Evolutionary conservation across 2,797 vertebrate species (phyloP).

Genomic region (Microctenopoma lineatum): DNA sequence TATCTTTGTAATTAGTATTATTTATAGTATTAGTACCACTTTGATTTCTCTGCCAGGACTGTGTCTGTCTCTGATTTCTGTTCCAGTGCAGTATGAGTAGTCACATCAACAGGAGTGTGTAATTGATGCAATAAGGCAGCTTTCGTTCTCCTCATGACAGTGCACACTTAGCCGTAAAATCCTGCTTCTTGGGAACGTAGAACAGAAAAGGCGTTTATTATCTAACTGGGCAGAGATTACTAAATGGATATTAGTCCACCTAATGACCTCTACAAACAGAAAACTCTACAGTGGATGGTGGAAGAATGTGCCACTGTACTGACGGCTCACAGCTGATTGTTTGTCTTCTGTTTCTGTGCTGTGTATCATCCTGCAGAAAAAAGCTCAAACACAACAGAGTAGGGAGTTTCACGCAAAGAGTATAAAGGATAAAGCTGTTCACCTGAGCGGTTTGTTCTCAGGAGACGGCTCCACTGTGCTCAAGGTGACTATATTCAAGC

Average conservation of each 20-base stretch:
- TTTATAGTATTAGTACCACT: no score
- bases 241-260: conserved; percentile 50
- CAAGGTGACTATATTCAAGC: conserved; percentile 85
- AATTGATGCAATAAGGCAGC: conserved; percentile 59
- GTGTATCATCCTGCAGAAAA: conserved; percentile 86
- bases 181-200: conserved; percentile 27
- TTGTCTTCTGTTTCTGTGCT: conserved; percentile 54
- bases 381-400: conserved; percentile 90
- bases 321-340: conserved; percentile 35
- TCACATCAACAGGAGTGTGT: conserved; percentile 61
- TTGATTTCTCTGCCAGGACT: conserved; percentile 33
- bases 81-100: conserved; percentile 34
- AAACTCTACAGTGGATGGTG: conserved; percentile 18
- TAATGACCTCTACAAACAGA: conserved; percentile 41
- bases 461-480: conserved; percentile 79
- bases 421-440: conserved; percentile 95
- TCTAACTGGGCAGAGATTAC: conserved; percentile 34
- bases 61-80: conserved; percentile 35
- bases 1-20: conserved; percentile 15
- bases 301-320: conserved; percentile 28
- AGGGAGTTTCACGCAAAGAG: conserved; percentile 98
- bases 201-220: conserved; percentile 61
- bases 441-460: conserved; percentile 91
- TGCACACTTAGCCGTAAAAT: conserved; percentile 51
- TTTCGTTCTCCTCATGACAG: conserved; percentile 36